Evolutionary conservation across 2,113 vertebrate genomes (phyloP).

Genomic region (Anguilla rostrata): DNA sequence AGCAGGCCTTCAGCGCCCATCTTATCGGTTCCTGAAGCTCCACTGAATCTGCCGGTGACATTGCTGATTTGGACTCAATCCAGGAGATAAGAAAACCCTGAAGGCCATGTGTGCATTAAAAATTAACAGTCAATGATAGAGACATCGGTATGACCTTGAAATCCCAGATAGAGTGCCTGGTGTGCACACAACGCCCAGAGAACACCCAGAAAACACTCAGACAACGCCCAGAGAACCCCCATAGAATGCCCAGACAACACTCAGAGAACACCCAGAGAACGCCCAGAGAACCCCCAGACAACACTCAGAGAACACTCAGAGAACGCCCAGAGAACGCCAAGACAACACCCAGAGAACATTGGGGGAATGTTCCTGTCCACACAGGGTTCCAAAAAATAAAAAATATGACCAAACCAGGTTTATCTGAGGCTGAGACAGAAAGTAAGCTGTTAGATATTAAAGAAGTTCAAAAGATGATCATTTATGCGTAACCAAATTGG

Average conservation of each 20-base stretch:
- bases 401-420: neutral
- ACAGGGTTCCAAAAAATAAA: neutral
- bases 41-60: slow-evolving; percentile 9
- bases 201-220: no score
- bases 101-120: slow-evolving; percentile 46
- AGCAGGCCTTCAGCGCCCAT: neutral
- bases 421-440: neutral
- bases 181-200: no score
- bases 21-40: slow-evolving; percentile 29
- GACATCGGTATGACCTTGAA: slow-evolving; percentile 41
- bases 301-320: neutral
- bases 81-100: slow-evolving; percentile 35
- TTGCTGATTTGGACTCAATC: slow-evolving; percentile 12
- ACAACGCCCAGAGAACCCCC: no score
- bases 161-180: neutral
- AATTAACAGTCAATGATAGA: slow-evolving; percentile 39
- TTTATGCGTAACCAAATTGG: neutral
- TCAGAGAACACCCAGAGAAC: no score
- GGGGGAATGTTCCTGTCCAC: neutral
- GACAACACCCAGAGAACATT: neutral
- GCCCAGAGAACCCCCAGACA: neutral
- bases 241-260: no score
- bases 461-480: neutral
- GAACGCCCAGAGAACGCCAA: no score
- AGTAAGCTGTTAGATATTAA: neutral